Base-by-base conservation (phyloP, 2,113 vertebrate genomes). In the Sinosuthora webbiana region DNA sequence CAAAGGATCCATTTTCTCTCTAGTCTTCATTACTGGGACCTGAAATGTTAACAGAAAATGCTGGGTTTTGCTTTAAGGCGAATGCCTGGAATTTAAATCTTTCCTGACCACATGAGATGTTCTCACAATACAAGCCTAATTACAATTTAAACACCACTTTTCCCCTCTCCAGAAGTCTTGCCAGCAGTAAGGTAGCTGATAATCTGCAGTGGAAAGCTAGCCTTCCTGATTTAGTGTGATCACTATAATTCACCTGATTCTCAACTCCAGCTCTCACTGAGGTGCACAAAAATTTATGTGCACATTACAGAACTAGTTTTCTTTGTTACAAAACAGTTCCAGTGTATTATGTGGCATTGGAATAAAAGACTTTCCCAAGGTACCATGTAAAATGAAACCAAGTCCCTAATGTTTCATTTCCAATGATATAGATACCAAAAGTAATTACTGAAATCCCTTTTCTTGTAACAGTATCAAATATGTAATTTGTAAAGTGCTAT, bases 361-460 rank as follows among this genome's bases (percentile, higher is more conserved):
- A 70, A 80, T 71, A 73, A 27, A 56, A 35, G 67, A 65, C 69
- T 67, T 91, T 79, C 85, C 89, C 73, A 44, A 71, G 59, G 85
- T 70, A 69, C 64, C 27, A 15, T 6, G 13, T 42, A 55, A 95
- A 74, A 83, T 93, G 75, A 91, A 94, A 88, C 44, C 33, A 81
- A 92, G 47, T 68, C 65, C 87, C 84, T 59, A 83, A 64, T 33
- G 86, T 35, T 94, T 80, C 11, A 9, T 92, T 95, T 91, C 86
- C 87, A 91, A 22, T 15, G 79, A 92, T 52, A 78, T 18, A 68
- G 84, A 94, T 39, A 93, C 50, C 67, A 81, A 71, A 37, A 89
- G 86, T 67, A 95, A 96, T 87, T 78, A 90, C 57, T 74, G 69
- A 82, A 89, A 78, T 73, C 9, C 73, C 75, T 69, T 85, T 96